Percentiles rank a stretch among this genome's conserved stretches.
phyloP scores from a whole-genome alignment of 2,888 invertebrate species.

The Pandemis corylana region DNA sequence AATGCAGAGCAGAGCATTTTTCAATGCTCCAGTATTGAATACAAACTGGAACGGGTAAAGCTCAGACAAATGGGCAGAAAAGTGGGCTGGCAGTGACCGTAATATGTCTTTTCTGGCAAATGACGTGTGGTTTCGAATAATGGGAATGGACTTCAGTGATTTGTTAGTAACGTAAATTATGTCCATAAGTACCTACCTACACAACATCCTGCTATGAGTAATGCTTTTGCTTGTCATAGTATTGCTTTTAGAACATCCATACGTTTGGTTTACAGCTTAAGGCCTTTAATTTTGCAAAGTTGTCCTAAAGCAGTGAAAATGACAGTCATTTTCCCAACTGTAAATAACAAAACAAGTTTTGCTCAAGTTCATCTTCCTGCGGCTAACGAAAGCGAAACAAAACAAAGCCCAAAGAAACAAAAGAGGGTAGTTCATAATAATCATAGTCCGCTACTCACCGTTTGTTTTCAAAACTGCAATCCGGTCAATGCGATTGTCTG shows the following conservation, averaged over 20 bases:
- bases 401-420: background rate
- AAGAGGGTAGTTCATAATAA: slow-evolving; percentile 24
- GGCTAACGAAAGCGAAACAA: background rate
- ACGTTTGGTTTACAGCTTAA: background rate
- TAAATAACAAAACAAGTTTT: background rate
- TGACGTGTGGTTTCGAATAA: slow-evolving; percentile 24
- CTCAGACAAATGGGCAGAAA: slow-evolving; percentile 27
- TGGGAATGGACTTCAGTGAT: slow-evolving; percentile 6
- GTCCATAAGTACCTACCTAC: background rate
- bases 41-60: slow-evolving; percentile 33
- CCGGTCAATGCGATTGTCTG: slow-evolving; percentile 50
- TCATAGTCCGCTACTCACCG: slow-evolving; percentile 31
- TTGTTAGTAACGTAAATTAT: slow-evolving; percentile 2
- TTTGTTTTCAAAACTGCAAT: slow-evolving; percentile 47
- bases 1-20: slow-evolving; percentile 22
- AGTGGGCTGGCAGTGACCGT: slow-evolving; percentile 20
- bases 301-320: background rate
- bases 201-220: background rate
- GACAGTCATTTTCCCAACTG: background rate
- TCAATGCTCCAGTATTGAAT: slow-evolving; percentile 20
- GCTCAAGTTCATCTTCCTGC: background rate
- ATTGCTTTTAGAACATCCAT: background rate
- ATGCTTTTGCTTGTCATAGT: background rate
- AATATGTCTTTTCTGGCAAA: slow-evolving; percentile 31
- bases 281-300: background rate